phyloP scores from a whole-genome alignment of 2,888 invertebrate genomes.

The Esperia sulphurella region DNA sequence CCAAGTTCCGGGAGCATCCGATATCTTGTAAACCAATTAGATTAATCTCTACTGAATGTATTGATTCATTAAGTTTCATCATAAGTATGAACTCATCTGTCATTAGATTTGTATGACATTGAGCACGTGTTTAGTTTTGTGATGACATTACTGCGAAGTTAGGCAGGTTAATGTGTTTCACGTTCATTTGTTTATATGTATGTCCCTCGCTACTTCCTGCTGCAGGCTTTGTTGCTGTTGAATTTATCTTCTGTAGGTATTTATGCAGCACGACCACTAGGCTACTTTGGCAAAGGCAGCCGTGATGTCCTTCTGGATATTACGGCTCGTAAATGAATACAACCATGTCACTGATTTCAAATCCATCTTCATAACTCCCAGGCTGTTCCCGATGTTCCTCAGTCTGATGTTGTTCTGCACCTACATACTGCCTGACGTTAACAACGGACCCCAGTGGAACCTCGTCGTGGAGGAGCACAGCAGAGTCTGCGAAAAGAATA shows the following conservation, averaged over 20 bases:
- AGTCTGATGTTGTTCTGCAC: conserved; percentile 78
- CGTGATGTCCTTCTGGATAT: too few relatives aligned
- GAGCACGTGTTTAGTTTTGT: background rate
- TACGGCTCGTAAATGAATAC: too few relatives aligned
- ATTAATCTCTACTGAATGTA: background rate
- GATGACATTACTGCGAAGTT: background rate
- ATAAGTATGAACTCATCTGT: background rate
- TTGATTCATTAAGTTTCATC: background rate
- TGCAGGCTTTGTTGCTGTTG: too few relatives aligned
- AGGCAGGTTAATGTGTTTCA: background rate
- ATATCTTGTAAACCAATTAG: background rate
- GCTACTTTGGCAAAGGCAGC: too few relatives aligned
- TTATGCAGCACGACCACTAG: too few relatives aligned
- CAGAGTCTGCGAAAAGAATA: conserved; percentile 73
- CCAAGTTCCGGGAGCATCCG: background rate
- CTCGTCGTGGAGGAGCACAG: conserved; percentile 77
- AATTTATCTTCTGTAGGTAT: too few relatives aligned
- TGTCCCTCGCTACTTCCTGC: too few relatives aligned
- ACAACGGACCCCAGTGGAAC: conserved; percentile 79
- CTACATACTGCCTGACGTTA: conserved; percentile 73
- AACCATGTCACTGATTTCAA: too few relatives aligned
- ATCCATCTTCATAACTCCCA: conserved; percentile 27
- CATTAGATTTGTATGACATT: background rate
- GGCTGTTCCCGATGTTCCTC: conserved; percentile 71
- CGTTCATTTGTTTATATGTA: too few relatives aligned